phyloP scores from a whole-genome alignment of 2,888 invertebrate species.

The Bimastos eiseni region DNA sequence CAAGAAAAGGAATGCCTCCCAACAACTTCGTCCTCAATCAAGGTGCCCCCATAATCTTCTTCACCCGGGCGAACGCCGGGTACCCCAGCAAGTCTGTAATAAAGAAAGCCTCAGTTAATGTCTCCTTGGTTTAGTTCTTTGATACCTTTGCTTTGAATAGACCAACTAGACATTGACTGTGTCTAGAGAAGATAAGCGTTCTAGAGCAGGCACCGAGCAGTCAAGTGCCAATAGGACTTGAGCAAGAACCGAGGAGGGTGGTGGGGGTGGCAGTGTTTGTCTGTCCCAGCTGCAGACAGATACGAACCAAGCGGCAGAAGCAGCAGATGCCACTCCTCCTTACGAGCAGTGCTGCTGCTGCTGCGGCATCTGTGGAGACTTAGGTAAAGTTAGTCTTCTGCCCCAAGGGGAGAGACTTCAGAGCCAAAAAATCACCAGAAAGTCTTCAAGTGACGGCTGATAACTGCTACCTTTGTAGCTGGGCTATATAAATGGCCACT shows the following conservation, averaged over 20 bases:
- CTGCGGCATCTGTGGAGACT: neutral
- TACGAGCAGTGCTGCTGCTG: neutral
- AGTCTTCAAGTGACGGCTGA: slow-evolving; percentile 4
- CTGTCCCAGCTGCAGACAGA: neutral
- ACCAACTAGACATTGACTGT: neutral
- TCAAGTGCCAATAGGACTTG: neutral
- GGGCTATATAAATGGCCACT: neutral
- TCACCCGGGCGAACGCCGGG: too few relatives aligned
- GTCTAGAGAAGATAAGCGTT: neutral
- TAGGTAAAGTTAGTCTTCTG: neutral
- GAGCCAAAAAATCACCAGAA: neutral
- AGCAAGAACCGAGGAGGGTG: too few relatives aligned
- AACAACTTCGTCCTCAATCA: too few relatives aligned
- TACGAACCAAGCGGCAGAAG: neutral
- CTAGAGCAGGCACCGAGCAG: slow-evolving; percentile 3
- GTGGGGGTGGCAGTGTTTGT: neutral
- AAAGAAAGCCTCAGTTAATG: neutral
- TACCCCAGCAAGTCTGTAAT: too few relatives aligned
- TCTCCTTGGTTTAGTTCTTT: neutral
- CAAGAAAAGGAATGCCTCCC: too few relatives aligned
- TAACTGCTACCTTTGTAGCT: neutral
- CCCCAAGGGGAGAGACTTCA: neutral
- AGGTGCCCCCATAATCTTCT: too few relatives aligned
- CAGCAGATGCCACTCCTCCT: neutral
- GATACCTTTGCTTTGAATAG: neutral